Evolutionary conservation across 2,797 vertebrate genomes (phyloP), one percentile per base, ranked within the genome.

Genomic region (Alauda arvensis): DNA sequence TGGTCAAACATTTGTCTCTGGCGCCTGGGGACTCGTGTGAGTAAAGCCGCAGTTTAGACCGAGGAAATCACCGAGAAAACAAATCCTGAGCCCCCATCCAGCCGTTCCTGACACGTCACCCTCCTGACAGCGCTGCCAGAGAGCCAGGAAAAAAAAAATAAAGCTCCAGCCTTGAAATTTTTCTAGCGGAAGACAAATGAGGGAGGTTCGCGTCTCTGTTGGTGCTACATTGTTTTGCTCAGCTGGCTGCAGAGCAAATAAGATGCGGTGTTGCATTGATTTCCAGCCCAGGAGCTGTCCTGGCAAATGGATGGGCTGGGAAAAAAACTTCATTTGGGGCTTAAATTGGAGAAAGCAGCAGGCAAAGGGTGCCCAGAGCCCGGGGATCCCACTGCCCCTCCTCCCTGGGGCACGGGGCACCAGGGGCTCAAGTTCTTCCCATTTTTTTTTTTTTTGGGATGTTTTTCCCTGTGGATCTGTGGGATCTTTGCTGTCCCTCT

Each of bases 201-300:
- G 74, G 84, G 91, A 87, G 90, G 88, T 91, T 93, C 84, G 43
- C 55, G 91, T 83, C 92, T 92, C 86, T 93, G 91, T 77, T 87
- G 90, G 91, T 12, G 56, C 93, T 75, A 83, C 89, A 37, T 87
- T 88, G 90, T 85, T 93, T 94, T 88, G 86, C 91, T 94, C 93
- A 93, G 84, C 70, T 85, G 91, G 93, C 84, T 90, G 91, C 92
- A 80, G 90, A 91, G 88, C 88, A 92, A 94, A 92, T 81, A 88
- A 63, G 84, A 88, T 52, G 62, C 23, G 11, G 66, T 57, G 74
- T 76, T 1, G 43, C 93, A 88, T 90, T 90, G 94, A 92, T 92
- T 92, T 92, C 88, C 45, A 79, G 77, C 37, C 90, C 29, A 39
- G 67, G 89, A 77, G 72, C 86, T 85, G 90, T 88, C 91, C 77